A percentile compares a stretch with the other conserved stretches of the same genome.
Evolutionary conservation across 2,113 vertebrate genomes (phyloP).

Genomic region (Spilogale gracilis): DNA sequence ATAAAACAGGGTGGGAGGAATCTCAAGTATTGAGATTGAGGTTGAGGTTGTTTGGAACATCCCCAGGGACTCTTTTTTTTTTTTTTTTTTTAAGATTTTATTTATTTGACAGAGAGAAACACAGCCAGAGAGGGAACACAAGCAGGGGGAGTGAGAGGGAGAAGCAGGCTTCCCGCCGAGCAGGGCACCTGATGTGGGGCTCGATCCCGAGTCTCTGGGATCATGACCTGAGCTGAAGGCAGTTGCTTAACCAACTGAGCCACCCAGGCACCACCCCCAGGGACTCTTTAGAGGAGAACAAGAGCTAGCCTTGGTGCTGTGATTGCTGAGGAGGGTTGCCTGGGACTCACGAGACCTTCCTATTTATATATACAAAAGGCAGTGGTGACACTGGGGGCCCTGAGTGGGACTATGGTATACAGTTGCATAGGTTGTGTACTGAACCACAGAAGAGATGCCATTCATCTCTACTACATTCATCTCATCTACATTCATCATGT

Average conservation of each 20-base stretch:
- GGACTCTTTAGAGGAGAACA: neutral
- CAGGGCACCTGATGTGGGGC: too few relatives aligned
- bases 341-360: neutral
- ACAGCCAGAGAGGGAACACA: too few relatives aligned
- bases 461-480: neutral
- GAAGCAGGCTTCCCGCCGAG: too few relatives aligned
- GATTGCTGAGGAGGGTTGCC: neutral
- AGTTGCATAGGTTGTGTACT: neutral
- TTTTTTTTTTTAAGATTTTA: neutral
- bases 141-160: too few relatives aligned
- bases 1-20: fast-evolving
- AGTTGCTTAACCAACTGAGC: too few relatives aligned
- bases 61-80: neutral
- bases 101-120: too few relatives aligned
- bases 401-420: neutral
- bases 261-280: too few relatives aligned
- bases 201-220: too few relatives aligned
- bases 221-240: too few relatives aligned
- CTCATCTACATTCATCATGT: too few relatives aligned
- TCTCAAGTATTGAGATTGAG: fast-evolving
- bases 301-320: neutral
- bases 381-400: neutral
- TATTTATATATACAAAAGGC: neutral
- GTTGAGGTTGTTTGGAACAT: neutral
- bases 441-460: neutral